These are phyloP conservation scores for Drosophila koepferae DNA, from an alignment of 2,888 invertebrate genomes.

Conservation along the genomic window DNA sequence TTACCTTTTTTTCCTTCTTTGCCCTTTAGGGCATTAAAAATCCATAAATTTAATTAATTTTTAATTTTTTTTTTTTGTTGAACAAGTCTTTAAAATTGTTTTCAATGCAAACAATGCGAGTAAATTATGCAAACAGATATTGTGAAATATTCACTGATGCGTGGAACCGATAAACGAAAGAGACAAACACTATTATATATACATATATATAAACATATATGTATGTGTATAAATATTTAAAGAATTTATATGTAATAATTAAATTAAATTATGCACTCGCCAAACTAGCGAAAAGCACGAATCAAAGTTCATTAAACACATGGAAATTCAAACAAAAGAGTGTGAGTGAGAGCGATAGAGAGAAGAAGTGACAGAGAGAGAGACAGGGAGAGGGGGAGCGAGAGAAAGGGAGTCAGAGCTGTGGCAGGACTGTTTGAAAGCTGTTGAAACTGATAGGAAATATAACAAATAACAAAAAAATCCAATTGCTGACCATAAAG, in stretches of 20 bases:
- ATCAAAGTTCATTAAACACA: slow-evolving; percentile 44
- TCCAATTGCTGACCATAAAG: slow-evolving; percentile 10
- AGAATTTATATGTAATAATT: not conserved
- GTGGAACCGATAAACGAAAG: slow-evolving; percentile 36
- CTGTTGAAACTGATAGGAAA: slow-evolving; percentile 32
- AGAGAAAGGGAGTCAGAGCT: not conserved
- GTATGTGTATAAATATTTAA: slow-evolving; percentile 18
- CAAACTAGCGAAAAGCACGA: slow-evolving; percentile 18
- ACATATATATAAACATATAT: not conserved
- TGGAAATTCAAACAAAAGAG: slow-evolving; percentile 13
- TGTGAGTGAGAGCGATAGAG: not conserved
- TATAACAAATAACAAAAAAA: slow-evolving; percentile 10
- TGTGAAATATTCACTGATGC: slow-evolving; percentile 35
- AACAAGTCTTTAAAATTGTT: not conserved
- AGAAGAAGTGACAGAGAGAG: not conserved
- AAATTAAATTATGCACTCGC: slow-evolving; percentile 22
- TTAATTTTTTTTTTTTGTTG: not conserved
- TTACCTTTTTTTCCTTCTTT: not conserved
- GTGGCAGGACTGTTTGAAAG: not conserved
- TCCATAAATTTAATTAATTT: slow-evolving; percentile 1
- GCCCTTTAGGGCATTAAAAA: not conserved
- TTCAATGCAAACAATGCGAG: slow-evolving; percentile 12
- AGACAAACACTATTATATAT: not conserved
- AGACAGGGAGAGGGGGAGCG: not conserved
- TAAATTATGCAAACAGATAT: slow-evolving; percentile 20